Percentiles rank a stretch among this genome's conserved stretches.
Conservation (phyloP, 2,797 vertebrate genomes). For the Myripristis murdjan region DNA sequence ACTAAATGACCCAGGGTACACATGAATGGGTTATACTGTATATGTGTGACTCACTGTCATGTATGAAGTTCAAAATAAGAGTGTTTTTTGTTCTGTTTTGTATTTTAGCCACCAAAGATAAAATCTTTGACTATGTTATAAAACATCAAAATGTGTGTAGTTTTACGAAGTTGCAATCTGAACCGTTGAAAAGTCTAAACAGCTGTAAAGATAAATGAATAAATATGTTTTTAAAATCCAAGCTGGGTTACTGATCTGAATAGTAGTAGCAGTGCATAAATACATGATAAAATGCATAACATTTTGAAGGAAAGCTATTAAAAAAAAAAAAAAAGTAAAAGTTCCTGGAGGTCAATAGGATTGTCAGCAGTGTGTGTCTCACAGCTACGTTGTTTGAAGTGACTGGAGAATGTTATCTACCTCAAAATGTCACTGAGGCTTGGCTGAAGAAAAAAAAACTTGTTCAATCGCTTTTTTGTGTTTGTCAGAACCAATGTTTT, state of each 20-base stretch:
- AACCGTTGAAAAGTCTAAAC: slow-evolving; percentile 6
- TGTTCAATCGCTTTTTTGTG: slow-evolving; percentile 41
- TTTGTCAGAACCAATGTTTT: slow-evolving; percentile 36
- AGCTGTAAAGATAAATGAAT: slow-evolving; percentile 51
- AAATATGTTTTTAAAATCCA: slow-evolving; percentile 48
- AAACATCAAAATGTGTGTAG: slow-evolving; percentile 38
- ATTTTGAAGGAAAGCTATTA: slow-evolving; percentile 20
- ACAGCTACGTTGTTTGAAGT: slow-evolving; percentile 41
- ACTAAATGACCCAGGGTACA: slow-evolving; percentile 2
- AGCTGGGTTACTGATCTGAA: slow-evolving; percentile 55
- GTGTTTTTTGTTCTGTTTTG: slow-evolving; percentile 38
- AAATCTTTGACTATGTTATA: slow-evolving; percentile 38
- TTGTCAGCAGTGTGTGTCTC: slow-evolving; percentile 36
- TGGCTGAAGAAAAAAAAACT: slow-evolving; percentile 15
- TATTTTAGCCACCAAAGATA: slow-evolving; percentile 62
- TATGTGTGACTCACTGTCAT: slow-evolving; percentile 21
- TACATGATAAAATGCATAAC: slow-evolving; percentile 10
- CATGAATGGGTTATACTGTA: slow-evolving; percentile 13
- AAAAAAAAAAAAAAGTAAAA: background rate
- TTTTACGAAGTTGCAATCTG: slow-evolving; percentile 53
- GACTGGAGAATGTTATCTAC: slow-evolving; percentile 75
- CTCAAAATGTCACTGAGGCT: slow-evolving; percentile 73
- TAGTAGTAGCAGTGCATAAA: slow-evolving; percentile 37
- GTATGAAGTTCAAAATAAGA: slow-evolving; percentile 29
- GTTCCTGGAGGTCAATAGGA: slow-evolving; percentile 29